These are phyloP conservation scores for Poeciliopsis occidentalis DNA, from an alignment of 2,113 vertebrate species.

Conservation along the genomic window DNA sequence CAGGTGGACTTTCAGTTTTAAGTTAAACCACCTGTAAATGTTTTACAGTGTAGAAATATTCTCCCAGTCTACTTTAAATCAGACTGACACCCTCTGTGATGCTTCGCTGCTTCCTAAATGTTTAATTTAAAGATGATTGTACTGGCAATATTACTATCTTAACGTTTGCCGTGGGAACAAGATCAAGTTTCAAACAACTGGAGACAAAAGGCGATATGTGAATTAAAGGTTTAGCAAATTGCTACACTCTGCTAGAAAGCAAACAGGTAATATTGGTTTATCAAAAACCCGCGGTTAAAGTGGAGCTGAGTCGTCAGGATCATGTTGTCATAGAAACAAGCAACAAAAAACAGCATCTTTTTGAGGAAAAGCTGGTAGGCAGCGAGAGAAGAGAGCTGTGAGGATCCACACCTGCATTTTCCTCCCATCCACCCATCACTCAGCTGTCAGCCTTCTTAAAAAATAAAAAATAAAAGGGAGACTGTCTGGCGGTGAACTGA, in stretches of 20 bases:
- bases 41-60: no score
- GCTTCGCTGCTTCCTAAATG: no score
- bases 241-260: neutral
- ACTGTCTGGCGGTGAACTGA: neutral
- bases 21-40: no score
- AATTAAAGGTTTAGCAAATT: neutral
- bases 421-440: slow-evolving; percentile 1
- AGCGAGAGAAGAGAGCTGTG: neutral
- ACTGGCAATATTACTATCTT: no score
- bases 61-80: no score
- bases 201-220: neutral
- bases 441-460: neutral
- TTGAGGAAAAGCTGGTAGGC: neutral
- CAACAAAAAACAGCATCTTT: neutral
- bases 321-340: slow-evolving; percentile 7
- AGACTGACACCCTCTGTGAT: no score
- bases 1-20: no score
- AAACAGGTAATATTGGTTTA: neutral
- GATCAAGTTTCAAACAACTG: neutral
- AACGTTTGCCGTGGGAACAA: neutral
- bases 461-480: neutral
- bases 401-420: slow-evolving; percentile 1
- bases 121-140: no score
- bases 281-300: neutral
- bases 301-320: neutral